Evolutionary conservation across 2,797 vertebrate species (phyloP).

Genomic region (Liasis olivaceus): DNA sequence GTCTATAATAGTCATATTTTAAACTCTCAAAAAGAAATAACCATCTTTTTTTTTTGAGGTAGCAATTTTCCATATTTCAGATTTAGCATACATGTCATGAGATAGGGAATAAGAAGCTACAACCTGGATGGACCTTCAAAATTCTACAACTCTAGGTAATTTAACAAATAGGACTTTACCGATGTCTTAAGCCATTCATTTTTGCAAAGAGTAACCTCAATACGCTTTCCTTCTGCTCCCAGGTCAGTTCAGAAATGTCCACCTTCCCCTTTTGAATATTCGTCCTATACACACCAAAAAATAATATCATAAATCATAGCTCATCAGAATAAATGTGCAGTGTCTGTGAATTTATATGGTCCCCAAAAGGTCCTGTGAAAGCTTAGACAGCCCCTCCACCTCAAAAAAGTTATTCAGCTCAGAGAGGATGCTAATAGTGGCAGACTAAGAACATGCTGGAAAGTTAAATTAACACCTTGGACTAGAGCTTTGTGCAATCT

Average conservation of each 20-base stretch:
- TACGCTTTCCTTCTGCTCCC: slow-evolving; percentile 90
- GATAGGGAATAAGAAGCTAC: not conserved
- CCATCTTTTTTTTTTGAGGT: not conserved
- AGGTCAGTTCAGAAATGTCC: slow-evolving; percentile 85
- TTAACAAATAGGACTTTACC: slow-evolving; percentile 70
- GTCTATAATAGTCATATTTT: not conserved
- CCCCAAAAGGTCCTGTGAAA: not conserved
- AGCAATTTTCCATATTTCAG: not conserved
- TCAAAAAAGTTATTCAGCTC: not conserved
- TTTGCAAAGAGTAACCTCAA: slow-evolving; percentile 87
- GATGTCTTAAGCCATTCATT: slow-evolving; percentile 81
- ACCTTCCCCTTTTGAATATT: slow-evolving; percentile 75
- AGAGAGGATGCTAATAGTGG: not conserved
- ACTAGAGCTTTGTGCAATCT: not conserved
- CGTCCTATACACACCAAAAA: slow-evolving; percentile 71
- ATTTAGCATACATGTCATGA: not conserved
- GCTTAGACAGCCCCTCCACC: not conserved
- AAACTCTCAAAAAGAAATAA: not conserved
- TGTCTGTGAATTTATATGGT: slow-evolving; percentile 1
- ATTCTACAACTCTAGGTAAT: not conserved
- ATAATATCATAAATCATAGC: not conserved
- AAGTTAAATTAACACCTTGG: not conserved
- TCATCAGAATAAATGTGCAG: not conserved
- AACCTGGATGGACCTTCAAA: not conserved
- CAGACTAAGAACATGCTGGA: not conserved